Evolutionary conservation across 2,888 invertebrate genomes (phyloP), one percentile per base, ranked within the genome.

Genomic region (Hofmannophila pseudospretella): DNA sequence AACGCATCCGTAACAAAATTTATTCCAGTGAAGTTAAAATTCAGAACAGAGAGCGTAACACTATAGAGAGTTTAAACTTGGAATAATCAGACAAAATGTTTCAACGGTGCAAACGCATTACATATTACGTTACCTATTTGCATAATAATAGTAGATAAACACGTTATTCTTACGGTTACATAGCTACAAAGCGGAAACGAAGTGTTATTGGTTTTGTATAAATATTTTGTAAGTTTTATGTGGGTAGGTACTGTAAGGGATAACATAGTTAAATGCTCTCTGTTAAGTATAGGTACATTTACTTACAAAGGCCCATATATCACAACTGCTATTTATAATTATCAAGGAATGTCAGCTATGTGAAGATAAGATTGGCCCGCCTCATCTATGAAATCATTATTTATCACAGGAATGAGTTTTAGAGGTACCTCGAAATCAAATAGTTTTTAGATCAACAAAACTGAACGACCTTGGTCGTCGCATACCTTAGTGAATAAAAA

Each of bases 41-140:
- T 42, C 30, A 29, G 32, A 41, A 38, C 42, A 36, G 46, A 47
- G 41, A 47, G 46, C 42, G 44, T 40, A 36, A 41, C 41, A 26
- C n/a, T 26, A 3, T 26, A 33, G 33, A 33, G 33, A 25, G 32
- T 23, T 11, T 4, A 10, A 4, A n/a, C 7, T 19, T 19, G 31
- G 23, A 32, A 22, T 8, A 22, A n/a, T 23, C 8, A 23, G 23
- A 23, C 23, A 23, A n/a, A 23, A 23, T 3, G 16, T 5, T 16
- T 16, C 16, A 4, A 16, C 3, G 16, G 5, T 16, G 16, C 16
- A 5, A n/a, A n/a, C n/a, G n/a, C n/a, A 23, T 16, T n/a, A 23
- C 23, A n/a, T 23, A n/a, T 23, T 23, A 23, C 23, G n/a, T 23
- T n/a, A 23, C 23, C 12, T 25, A 34, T 40, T 36, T 40, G 36